Percentiles rank a stretch among this genome's conserved stretches.
These are phyloP conservation scores for Pantherophis alleghaniensis DNA, from an alignment of 2,797 vertebrate species.

Conservation along the genomic window DNA sequence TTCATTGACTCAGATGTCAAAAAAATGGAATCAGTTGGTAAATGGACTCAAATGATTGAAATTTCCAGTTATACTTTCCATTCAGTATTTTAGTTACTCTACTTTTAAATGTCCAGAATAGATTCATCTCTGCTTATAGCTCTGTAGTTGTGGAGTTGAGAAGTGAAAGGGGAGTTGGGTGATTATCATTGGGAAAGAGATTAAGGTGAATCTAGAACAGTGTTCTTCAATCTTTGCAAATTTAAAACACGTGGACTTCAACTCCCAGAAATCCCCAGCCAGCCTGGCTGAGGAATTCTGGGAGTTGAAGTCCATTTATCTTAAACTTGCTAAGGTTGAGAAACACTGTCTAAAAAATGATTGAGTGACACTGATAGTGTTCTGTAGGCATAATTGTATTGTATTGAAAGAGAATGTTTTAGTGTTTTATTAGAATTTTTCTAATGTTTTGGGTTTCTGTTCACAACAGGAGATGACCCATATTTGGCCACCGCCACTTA, in stretches of 20 bases:
- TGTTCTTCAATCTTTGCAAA: not conserved
- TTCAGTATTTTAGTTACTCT: not conserved
- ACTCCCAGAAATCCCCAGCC: not conserved
- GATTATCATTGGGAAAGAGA: not conserved
- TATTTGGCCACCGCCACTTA: slow-evolving; percentile 96
- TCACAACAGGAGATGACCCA: slow-evolving; percentile 95
- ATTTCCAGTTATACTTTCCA: not conserved
- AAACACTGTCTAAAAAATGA: not conserved
- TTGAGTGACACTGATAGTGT: not conserved
- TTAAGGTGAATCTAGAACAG: not conserved
- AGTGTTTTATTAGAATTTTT: not conserved
- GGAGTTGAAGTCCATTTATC: too few relatives aligned
- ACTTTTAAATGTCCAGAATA: not conserved
- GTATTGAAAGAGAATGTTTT: not conserved
- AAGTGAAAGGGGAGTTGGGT: not conserved
- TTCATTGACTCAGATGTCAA: not conserved
- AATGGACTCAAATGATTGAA: not conserved
- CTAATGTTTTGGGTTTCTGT: slow-evolving; percentile 6
- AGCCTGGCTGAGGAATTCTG: not conserved
- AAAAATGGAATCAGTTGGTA: not conserved
- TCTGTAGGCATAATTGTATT: not conserved
- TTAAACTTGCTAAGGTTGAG: too few relatives aligned
- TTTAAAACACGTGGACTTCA: not conserved
- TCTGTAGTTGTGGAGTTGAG: not conserved
- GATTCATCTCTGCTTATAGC: not conserved